Evolutionary conservation across 2,797 vertebrate genomes (phyloP).

Genomic region (Pangasius sanitwongsei): DNA sequence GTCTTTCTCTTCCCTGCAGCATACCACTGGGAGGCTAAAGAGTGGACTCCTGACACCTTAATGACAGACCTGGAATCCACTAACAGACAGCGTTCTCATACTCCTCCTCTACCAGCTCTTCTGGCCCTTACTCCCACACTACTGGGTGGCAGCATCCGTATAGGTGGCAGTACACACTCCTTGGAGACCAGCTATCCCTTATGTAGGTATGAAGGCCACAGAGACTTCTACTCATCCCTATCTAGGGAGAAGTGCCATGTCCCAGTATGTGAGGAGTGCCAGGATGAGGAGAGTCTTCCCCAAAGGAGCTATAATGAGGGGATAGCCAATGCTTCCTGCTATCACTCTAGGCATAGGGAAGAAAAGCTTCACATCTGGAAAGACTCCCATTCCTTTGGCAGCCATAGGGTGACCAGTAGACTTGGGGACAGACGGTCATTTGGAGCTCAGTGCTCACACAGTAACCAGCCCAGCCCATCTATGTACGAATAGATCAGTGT

Average conservation of each 20-base stretch:
- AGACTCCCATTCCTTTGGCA: slow-evolving; percentile 78
- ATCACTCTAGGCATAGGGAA: slow-evolving; percentile 66
- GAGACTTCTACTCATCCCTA: slow-evolving; percentile 39
- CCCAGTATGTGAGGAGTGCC: slow-evolving; percentile 71
- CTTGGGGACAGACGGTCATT: slow-evolving; percentile 72
- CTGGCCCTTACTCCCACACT: slow-evolving; percentile 50
- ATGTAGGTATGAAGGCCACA: slow-evolving; percentile 80
- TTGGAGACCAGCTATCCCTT: slow-evolving; percentile 82
- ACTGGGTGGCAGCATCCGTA: slow-evolving; percentile 64
- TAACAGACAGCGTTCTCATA: slow-evolving; percentile 38
- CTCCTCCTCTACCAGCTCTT: slow-evolving; percentile 46
- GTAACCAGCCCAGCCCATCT: slow-evolving; percentile 34
- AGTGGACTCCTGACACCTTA: slow-evolving; percentile 80
- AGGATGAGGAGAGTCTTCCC: slow-evolving; percentile 76
- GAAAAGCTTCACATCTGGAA: slow-evolving; percentile 64
- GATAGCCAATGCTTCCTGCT: slow-evolving; percentile 65
- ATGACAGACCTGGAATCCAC: slow-evolving; percentile 80
- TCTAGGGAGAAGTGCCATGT: slow-evolving; percentile 77
- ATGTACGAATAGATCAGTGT: slow-evolving; percentile 34
- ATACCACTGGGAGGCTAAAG: slow-evolving; percentile 85
- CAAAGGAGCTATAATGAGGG: slow-evolving; percentile 61
- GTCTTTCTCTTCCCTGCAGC: slow-evolving; percentile 64
- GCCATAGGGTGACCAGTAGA: slow-evolving; percentile 74
- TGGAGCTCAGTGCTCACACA: slow-evolving; percentile 67
- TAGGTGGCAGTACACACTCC: slow-evolving; percentile 70